phyloP scores from a whole-genome alignment of 2,888 invertebrate genomes.

The Noctuana brunneofusca region DNA sequence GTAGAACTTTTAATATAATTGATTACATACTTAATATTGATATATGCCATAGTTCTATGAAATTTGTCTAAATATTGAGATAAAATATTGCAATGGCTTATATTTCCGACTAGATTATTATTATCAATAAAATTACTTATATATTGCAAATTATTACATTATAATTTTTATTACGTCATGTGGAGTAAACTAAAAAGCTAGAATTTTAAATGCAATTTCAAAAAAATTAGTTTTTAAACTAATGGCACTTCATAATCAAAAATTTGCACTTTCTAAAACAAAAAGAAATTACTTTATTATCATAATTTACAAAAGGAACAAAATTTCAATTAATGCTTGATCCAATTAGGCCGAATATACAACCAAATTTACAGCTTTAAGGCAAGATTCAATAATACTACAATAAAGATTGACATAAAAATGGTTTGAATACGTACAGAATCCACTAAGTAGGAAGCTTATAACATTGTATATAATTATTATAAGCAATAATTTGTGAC shows the following conservation, averaged over 20 bases:
- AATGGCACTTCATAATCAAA: constrained; percentile 21
- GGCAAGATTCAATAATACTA: constrained; percentile 41
- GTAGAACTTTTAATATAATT: constrained; percentile 36
- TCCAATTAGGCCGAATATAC: constrained; percentile 13
- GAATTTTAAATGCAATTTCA: constrained; percentile 15
- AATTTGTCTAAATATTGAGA: constrained; percentile 44
- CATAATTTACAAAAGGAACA: not conserved
- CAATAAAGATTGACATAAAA: constrained; percentile 32
- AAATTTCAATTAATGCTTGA: not conserved
- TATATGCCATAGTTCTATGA: constrained; percentile 40
- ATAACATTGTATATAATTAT: constrained; percentile 36
- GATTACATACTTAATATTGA: constrained; percentile 36
- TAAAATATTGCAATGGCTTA: constrained; percentile 79
- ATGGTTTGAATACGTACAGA: constrained; percentile 34
- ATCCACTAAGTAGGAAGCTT: constrained; percentile 16
- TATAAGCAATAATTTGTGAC: constrained; percentile 60
- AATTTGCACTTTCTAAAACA: not conserved
- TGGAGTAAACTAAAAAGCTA: constrained; percentile 2
- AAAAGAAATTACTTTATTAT: not conserved
- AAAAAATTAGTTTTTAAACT: constrained; percentile 2
- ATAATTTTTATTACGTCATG: constrained; percentile 21
- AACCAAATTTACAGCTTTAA: constrained; percentile 27
- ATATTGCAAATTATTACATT: constrained; percentile 54
- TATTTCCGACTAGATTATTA: constrained; percentile 80
- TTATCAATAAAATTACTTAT: constrained; percentile 72